Base-by-base conservation (phyloP, 2,113 vertebrate species). In the Thunnus thynnus region DNA sequence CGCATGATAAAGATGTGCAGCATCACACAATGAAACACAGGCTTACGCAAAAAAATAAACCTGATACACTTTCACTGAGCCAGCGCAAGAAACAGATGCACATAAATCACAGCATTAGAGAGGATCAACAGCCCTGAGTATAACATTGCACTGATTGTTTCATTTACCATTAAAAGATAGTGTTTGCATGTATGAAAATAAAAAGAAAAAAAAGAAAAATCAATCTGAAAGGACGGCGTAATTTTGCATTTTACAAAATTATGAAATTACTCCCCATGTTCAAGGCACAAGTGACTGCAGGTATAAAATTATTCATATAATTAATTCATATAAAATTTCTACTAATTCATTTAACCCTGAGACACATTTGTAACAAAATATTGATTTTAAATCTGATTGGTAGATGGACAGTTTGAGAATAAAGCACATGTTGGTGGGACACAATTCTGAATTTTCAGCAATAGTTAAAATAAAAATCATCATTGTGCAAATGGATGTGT, bases 121-220 rank as follows among this genome's bases (percentile, higher is more conserved):
- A 52, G 32, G 48, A 81, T 65, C 13, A 71, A 48, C 20, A 52
- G 60, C 46, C 87, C 88, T 88, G 87, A 90, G 81, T 22, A 8
- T 18, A 0, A 12, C 56, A 79, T 52, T 60, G 72, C 63, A 84
- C n/a, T 22, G 51, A 81, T 61, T 47, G 22, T 74, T 71, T 80
- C 7, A 68, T 76, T 41, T 10, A n/a, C 3, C 13, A 44, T 5
- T 36, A 18, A n/a, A 76, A 66, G 0, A 83, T 55, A 25, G 36
- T 72, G 57, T 83, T 76, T 44, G 46, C 50, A 64, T n/a, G 4
- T 48, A 50, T 54, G 2, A 69, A 61, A 68, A 68, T 7, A 22
- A 32, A 18, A 51, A 36, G 12, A 18, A n/a, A 32, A 32, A 0
- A 22, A 2, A 13, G 36, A 20, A 41, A 4, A 5, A 56, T 13